Evolutionary conservation across 1,140 invertebrate species (phyloP).

Genomic region (Meloidogyne hapla): DNA sequence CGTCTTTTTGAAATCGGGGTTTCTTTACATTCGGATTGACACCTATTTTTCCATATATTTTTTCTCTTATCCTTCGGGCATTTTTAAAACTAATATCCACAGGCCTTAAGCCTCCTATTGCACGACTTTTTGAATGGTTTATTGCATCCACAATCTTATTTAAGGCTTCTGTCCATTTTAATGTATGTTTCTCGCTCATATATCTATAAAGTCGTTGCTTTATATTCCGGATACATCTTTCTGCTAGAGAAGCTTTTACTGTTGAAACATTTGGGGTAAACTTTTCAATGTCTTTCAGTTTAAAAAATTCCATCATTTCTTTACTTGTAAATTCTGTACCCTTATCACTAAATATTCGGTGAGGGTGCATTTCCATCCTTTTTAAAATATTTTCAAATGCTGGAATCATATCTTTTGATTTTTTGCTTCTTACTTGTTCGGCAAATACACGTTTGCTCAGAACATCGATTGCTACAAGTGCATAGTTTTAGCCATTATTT

Average conservation of each 20-base stretch:
- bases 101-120: constrained; percentile 29
- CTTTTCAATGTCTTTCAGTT: constrained; percentile 22
- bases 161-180: constrained; percentile 23
- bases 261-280: background rate
- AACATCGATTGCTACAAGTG: constrained; percentile 37
- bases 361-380: no score
- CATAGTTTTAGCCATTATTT: constrained; percentile 25
- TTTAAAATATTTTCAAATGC: constrained; percentile 32
- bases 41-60: background rate
- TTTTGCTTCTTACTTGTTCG: constrained; percentile 24
- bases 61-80: constrained; percentile 13
- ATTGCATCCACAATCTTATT: constrained; percentile 39
- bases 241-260: constrained; percentile 38
- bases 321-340: constrained; percentile 34
- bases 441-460: constrained; percentile 32
- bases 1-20: background rate
- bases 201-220: no score
- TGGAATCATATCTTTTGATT: constrained; percentile 11
- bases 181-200: no score
- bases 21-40: background rate
- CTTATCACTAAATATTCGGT: constrained; percentile 26
- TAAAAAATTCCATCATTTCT: no score
- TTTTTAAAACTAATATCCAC: no score
- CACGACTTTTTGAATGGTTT: constrained; percentile 29
- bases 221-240: no score